Conservation (phyloP, 2,113 vertebrate species). For the Dicentrarchus labrax region DNA sequence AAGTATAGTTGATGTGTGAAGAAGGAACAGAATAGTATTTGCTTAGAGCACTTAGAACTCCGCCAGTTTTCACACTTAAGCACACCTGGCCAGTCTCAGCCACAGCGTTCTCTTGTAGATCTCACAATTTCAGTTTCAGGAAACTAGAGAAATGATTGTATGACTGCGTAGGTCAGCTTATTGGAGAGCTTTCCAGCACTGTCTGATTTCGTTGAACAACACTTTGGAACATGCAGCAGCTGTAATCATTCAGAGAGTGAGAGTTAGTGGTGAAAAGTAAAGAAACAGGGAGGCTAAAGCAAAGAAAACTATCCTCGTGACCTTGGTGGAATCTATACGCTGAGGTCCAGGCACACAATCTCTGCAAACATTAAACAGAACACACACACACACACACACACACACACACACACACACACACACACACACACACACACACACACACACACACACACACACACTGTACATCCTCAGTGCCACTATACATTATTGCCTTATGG, state of each 20-base stretch:
- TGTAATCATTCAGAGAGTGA: neutral
- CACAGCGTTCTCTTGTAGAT: neutral
- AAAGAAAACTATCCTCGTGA: constrained; percentile 65
- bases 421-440: constrained; percentile 12
- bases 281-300: constrained; percentile 36
- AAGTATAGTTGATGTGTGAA: constrained; percentile 5
- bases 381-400: constrained; percentile 12
- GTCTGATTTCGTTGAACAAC: constrained; percentile 2
- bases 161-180: constrained; percentile 9
- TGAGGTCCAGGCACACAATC: constrained; percentile 26
- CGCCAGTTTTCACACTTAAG: neutral
- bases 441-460: constrained; percentile 16
- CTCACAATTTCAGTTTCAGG: neutral
- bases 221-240: neutral
- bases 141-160: constrained; percentile 8
- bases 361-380: constrained; percentile 48
- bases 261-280: constrained; percentile 5
- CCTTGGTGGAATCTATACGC: constrained; percentile 59
- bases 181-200: neutral
- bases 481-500: constrained; percentile 60
- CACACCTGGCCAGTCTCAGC: neutral
- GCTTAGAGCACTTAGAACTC: neutral
- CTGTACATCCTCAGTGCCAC: constrained; percentile 37
- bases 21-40: neutral
- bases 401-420: constrained; percentile 3